Evolutionary conservation across 2,113 vertebrate species (phyloP), one percentile per base, ranked within the genome.

Genomic region (Amphiprion ocellaris): DNA sequence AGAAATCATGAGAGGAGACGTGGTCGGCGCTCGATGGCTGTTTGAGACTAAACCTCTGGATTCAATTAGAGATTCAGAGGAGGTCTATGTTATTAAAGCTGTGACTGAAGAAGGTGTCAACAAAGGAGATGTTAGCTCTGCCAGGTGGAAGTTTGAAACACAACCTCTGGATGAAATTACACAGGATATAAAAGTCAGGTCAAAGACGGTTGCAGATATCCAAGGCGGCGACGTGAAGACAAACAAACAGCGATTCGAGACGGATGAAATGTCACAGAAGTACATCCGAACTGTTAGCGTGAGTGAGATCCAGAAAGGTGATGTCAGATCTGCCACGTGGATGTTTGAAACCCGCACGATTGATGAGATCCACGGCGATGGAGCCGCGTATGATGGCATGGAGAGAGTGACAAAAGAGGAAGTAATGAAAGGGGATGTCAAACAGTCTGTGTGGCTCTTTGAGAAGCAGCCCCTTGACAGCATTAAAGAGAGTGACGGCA

Each of bases 31-130:
- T 37, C 95, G 97, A 16, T 98, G 97, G 97, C 83, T 97, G 67
- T 98, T 98, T 92, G 97, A 98, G 92, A 98, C 97, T 30, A 98
- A 97, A 77, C 96, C 97, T 15, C 86, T 98, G 73, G 97, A 96
- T 81, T 95, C 95, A 53, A 97, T 98, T 71, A 95, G 93, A 69
- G 90, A 96, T 73, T 95, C 95, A 16, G 94, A 97, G 88, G 94
- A 95, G 52, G 95, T 98, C 3, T 98, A 97, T 69, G 70, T 98
- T 23, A 97, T 98, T 84, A 97, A 96, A 93, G 94, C 97, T 39
- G 97, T 98, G 62, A 98, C 97, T 4, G 96, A 98, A 77, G 97
- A 98, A 91, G 96, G 96, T 39, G 79, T 97, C 89, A 95, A 96
- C 74, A 97, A 96, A 90, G 97, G 97, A 68, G 94, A 96, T 17